A percentile compares a stretch with the other conserved stretches of the same genome.
Evolutionary conservation across 2,797 vertebrate genomes (phyloP).

Genomic region (Cossypha polioptera): DNA sequence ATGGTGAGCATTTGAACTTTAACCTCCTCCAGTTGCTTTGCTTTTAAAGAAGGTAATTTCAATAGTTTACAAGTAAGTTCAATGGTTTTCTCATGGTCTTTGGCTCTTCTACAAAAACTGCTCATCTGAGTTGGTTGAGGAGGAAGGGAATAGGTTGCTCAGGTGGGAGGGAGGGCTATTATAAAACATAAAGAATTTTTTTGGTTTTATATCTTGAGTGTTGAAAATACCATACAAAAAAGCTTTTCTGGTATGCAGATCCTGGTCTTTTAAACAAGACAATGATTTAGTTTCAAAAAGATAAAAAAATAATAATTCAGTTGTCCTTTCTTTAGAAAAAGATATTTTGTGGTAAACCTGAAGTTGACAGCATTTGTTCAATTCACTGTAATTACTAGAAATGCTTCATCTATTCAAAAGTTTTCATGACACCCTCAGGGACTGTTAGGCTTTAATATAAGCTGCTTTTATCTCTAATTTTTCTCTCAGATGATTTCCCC

Average conservation of each 20-base stretch:
- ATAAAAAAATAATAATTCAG: neutral
- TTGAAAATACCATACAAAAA: neutral
- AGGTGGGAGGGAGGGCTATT: accelerated
- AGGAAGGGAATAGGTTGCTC: neutral
- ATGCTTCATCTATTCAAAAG: neutral
- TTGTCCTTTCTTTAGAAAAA: neutral
- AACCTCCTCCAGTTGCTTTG: neutral
- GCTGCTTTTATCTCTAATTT: neutral
- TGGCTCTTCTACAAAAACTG: neutral
- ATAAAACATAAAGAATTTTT: accelerated
- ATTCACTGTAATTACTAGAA: neutral
- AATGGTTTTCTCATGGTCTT: neutral
- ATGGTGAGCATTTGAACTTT: neutral
- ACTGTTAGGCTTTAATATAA: neutral
- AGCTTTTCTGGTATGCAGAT: neutral
- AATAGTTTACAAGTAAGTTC: neutral
- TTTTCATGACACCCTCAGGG: neutral
- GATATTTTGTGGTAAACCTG: neutral
- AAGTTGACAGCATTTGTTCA: neutral
- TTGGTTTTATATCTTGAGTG: neutral
- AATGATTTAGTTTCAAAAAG: neutral
- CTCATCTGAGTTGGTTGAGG: neutral
- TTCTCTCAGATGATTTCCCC: neutral
- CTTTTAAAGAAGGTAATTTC: neutral
- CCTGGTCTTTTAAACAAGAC: neutral